Conservation (phyloP, 2,797 vertebrate genomes). For the Cirrhinus molitorella region DNA sequence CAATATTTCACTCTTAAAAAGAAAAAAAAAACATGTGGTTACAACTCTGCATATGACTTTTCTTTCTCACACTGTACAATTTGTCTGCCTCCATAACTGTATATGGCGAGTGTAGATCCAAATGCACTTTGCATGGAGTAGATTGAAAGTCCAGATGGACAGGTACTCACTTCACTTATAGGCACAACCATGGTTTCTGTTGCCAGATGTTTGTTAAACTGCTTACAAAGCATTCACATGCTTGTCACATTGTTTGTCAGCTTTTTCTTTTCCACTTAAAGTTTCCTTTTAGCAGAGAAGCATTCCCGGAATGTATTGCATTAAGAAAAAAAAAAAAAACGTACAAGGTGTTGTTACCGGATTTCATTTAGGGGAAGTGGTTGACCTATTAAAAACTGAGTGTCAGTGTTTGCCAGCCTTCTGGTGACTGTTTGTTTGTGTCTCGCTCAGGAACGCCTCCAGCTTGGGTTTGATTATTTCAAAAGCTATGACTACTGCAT, state of each 20-base stretch:
- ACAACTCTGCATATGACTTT: conserved; percentile 3
- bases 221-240: conserved; percentile 55
- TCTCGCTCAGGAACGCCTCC: conserved; percentile 67
- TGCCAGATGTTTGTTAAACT: conserved; percentile 61
- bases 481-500: conserved; percentile 48
- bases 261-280: conserved; percentile 55
- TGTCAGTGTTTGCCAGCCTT: conserved; percentile 61
- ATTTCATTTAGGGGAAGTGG: conserved; percentile 71
- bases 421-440: conserved; percentile 71
- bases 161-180: conserved; percentile 33
- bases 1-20: conserved; percentile 13
- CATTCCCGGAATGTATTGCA: conserved; percentile 72
- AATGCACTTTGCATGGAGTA: background rate
- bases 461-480: conserved; percentile 60
- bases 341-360: conserved; percentile 74
- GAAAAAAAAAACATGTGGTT: background rate
- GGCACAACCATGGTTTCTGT: conserved; percentile 2
- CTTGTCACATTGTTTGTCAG: conserved; percentile 67
- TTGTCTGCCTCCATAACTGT: background rate
- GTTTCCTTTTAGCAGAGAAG: conserved; percentile 57
- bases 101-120: background rate
- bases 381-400: conserved; percentile 63
- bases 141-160: conserved; percentile 27
- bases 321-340: conserved; percentile 63
- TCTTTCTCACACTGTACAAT: conserved; percentile 5